These are phyloP conservation scores for Pteronotus mesoamericanus DNA, from an alignment of 2,797 vertebrate species.

Conservation along the genomic window DNA sequence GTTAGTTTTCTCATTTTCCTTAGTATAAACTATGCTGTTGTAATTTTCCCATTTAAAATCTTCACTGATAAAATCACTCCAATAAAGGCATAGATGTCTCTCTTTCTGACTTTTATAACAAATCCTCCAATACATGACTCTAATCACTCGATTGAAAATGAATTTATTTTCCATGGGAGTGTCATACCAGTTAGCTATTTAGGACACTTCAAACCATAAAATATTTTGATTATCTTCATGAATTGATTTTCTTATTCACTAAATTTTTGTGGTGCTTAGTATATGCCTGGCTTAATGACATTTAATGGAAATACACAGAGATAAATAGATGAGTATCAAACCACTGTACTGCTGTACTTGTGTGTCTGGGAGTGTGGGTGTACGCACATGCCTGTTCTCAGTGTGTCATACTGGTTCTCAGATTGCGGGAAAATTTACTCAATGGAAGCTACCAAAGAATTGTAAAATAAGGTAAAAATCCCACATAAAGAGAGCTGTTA, in stretches of 20 bases:
- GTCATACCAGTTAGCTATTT: neutral
- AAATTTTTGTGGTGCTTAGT: neutral
- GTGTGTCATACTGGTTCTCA: neutral
- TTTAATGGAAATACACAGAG: neutral
- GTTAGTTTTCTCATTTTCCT: slow-evolving; percentile 19
- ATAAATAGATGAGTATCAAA: neutral
- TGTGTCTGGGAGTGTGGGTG: neutral
- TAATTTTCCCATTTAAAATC: slow-evolving; percentile 6
- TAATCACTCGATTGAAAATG: neutral
- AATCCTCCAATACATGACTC: neutral
- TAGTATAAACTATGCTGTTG: neutral
- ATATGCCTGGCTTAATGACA: neutral
- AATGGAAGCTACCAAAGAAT: neutral
- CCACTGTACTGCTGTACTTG: neutral
- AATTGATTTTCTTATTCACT: neutral
- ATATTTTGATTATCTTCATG: neutral
- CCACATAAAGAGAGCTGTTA: neutral
- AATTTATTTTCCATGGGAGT: neutral
- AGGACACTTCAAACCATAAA: neutral
- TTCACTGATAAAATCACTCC: slow-evolving; percentile 7
- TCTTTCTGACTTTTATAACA: slow-evolving; percentile 40
- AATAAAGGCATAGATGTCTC: neutral
- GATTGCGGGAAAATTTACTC: neutral
- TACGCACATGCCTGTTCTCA: neutral
- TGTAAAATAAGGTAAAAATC: neutral